phyloP scores from a whole-genome alignment of 2,113 vertebrate genomes.

The Odocoileus virginianus region DNA sequence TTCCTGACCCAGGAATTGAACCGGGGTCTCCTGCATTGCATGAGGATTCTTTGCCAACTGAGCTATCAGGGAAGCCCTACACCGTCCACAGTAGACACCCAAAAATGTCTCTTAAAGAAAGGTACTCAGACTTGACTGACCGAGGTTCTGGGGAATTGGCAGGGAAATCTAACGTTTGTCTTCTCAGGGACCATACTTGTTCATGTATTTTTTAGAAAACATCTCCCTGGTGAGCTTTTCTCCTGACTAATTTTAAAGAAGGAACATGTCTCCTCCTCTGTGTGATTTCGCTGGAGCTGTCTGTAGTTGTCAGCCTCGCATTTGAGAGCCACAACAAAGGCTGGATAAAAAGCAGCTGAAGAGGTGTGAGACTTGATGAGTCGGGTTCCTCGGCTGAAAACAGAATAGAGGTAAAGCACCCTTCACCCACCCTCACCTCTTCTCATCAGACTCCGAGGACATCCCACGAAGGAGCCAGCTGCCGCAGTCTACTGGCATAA shows the following conservation, averaged over 20 bases:
- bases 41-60: neutral
- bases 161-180: neutral
- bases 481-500: neutral
- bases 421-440: neutral
- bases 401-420: neutral
- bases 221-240: neutral
- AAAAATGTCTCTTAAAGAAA: neutral
- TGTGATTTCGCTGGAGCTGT: neutral
- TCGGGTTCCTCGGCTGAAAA: neutral
- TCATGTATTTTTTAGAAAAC: neutral
- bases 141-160: neutral
- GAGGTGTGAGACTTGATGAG: neutral
- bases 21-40: neutral
- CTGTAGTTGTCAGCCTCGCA: neutral
- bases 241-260: neutral
- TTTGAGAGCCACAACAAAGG: neutral
- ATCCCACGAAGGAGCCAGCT: neutral
- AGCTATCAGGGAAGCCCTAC: neutral
- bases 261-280: neutral
- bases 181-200: neutral
- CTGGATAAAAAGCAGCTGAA: neutral
- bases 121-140: neutral
- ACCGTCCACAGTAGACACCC: rapidly evolving
- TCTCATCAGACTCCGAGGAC: neutral
- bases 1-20: neutral